Conservation (phyloP, 2,113 vertebrate genomes). For the Saiga tatarica region DNA sequence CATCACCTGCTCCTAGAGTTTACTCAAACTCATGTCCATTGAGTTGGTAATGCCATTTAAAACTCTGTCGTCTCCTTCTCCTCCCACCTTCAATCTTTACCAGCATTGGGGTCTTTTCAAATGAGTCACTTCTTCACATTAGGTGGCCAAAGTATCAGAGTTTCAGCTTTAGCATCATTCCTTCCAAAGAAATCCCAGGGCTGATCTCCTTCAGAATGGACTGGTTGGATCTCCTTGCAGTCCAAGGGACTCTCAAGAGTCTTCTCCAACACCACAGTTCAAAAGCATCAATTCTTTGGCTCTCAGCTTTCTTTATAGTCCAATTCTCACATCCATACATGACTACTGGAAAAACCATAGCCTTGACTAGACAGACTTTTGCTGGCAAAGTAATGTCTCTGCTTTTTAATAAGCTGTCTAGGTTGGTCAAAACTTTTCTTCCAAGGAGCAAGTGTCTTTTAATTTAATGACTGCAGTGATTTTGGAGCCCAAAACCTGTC, state of each 20-base stretch:
- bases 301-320: neutral
- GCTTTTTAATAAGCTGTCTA: neutral
- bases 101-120: neutral
- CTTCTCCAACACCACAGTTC: neutral
- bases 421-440: neutral
- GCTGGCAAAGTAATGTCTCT: neutral
- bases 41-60: neutral
- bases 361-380: neutral
- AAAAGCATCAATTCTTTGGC: neutral
- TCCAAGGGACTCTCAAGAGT: neutral
- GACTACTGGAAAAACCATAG: neutral
- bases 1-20: neutral
- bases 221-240: neutral
- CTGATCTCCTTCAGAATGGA: neutral
- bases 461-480: neutral
- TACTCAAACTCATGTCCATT: neutral
- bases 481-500: neutral
- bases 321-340: neutral
- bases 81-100: neutral
- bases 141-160: neutral
- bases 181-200: neutral
- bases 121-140: neutral
- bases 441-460: neutral
- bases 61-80: neutral
- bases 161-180: neutral